These are phyloP conservation scores for Sphaeramia orbicularis DNA, from an alignment of 2,797 vertebrate genomes.

Conservation along the genomic window DNA sequence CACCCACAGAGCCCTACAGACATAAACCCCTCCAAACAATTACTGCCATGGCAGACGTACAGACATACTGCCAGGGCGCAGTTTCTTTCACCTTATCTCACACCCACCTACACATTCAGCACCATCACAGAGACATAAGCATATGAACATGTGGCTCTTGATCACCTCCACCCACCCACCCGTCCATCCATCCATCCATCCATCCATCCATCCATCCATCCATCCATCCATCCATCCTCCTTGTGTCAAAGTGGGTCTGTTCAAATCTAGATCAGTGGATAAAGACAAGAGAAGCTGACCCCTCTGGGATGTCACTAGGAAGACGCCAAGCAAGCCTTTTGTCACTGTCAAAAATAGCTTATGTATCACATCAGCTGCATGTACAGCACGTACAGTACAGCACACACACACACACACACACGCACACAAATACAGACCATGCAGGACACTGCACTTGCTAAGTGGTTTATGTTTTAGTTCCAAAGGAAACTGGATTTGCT, in stretches of 20 bases:
- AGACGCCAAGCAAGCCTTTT: slow-evolving; percentile 58
- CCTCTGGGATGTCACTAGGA: slow-evolving; percentile 63
- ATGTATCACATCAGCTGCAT: slow-evolving; percentile 39
- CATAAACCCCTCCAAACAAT: slow-evolving; percentile 29
- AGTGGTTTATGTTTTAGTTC: slow-evolving; percentile 16
- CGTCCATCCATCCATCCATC: slow-evolving; percentile 27
- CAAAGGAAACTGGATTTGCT: slow-evolving; percentile 1
- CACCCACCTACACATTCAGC: slow-evolving; percentile 22
- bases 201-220: slow-evolving; percentile 13
- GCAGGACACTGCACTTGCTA: slow-evolving; percentile 8
- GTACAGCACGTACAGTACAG: neutral
- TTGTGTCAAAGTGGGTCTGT: slow-evolving; percentile 34
- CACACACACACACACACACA: neutral
- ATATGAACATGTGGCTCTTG: slow-evolving; percentile 1
- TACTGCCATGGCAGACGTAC: slow-evolving; percentile 23
- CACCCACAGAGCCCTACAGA: slow-evolving; percentile 55
- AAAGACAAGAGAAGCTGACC: slow-evolving; percentile 57
- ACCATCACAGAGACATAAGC: slow-evolving; percentile 17
- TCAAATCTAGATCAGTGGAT: slow-evolving; percentile 63
- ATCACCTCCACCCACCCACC: slow-evolving; percentile 12
- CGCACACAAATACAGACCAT: neutral
- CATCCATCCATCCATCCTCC: slow-evolving; percentile 33
- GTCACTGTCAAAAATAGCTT: slow-evolving; percentile 72
- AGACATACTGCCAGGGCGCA: slow-evolving; percentile 12
- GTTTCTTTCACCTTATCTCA: slow-evolving; percentile 40